These are phyloP conservation scores for Myrmecobius fasciatus DNA, from an alignment of 2,113 vertebrate genomes.

Conservation along the genomic window DNA sequence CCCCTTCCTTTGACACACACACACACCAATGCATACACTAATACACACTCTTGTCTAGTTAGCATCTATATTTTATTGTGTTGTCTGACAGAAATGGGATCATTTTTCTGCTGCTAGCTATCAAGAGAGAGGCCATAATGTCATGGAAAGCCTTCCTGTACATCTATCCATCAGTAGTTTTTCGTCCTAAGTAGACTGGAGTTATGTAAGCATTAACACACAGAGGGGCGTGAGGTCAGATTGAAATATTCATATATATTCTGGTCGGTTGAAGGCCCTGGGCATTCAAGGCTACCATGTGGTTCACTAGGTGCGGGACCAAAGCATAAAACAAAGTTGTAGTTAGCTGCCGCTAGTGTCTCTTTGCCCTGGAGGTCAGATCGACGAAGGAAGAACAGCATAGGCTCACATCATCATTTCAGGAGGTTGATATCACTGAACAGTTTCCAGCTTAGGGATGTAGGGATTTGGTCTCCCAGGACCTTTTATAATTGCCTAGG, in stretches of 20 bases:
- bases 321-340: neutral
- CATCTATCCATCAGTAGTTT: slow-evolving; percentile 7
- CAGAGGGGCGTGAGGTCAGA: neutral
- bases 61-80: neutral
- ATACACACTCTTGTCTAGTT: neutral
- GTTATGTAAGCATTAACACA: neutral
- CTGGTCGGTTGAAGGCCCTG: neutral
- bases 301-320: neutral
- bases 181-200: slow-evolving; percentile 57
- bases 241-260: slow-evolving; percentile 1
- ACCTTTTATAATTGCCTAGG: neutral
- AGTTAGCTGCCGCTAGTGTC: neutral
- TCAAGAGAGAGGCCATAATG: slow-evolving; percentile 38
- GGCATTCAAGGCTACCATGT: neutral
- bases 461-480: neutral
- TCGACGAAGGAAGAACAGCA: neutral
- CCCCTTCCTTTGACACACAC: neutral
- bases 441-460: neutral
- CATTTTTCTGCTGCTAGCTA: slow-evolving; percentile 19
- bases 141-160: neutral
- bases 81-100: neutral
- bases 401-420: neutral
- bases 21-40: rapidly evolving
- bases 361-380: neutral
- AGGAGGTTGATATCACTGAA: neutral